These are phyloP conservation scores for Zaprionus lachaisei DNA, from an alignment of 1,140 invertebrate species.

Conservation along the genomic window DNA sequence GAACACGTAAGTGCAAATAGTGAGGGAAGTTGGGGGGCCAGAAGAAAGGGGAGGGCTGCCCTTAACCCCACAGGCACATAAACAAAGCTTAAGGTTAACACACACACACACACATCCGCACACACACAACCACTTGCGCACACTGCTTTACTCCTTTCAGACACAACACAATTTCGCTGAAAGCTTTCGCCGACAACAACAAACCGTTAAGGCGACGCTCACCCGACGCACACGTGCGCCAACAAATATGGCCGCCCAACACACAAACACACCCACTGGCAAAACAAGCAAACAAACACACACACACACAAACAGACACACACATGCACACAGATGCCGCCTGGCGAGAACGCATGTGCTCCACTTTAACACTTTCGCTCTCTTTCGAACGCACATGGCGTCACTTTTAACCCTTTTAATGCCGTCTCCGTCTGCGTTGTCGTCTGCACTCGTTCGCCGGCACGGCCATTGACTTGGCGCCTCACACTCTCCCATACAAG, in stretches of 20 bases:
- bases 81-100: conserved; percentile 27
- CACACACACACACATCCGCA: not conserved
- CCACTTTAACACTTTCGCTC: conserved; percentile 83
- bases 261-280: conserved; percentile 34
- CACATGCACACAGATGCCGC: conserved; percentile 14
- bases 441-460: conserved; percentile 63
- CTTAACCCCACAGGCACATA: conserved; percentile 14
- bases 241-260: conserved; percentile 70
- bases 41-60: not conserved
- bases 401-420: conserved; percentile 81
- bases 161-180: conserved; percentile 46
- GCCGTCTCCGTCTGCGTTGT: conserved; percentile 77
- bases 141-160: conserved; percentile 40
- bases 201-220: conserved; percentile 36
- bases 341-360: conserved; percentile 70
- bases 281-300: conserved; percentile 34
- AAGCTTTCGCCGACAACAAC: conserved; percentile 44
- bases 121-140: not conserved
- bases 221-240: conserved; percentile 37
- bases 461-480: conserved; percentile 64
- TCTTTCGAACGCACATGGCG: conserved; percentile 72
- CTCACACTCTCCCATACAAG: conserved; percentile 5
- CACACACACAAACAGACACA: conserved; percentile 20
- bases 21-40: not conserved
- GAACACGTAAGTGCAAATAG: conserved; percentile 42